Evolutionary conservation across 2,797 vertebrate species (phyloP).

Genomic region (Chelidonichthys spinosus): DNA sequence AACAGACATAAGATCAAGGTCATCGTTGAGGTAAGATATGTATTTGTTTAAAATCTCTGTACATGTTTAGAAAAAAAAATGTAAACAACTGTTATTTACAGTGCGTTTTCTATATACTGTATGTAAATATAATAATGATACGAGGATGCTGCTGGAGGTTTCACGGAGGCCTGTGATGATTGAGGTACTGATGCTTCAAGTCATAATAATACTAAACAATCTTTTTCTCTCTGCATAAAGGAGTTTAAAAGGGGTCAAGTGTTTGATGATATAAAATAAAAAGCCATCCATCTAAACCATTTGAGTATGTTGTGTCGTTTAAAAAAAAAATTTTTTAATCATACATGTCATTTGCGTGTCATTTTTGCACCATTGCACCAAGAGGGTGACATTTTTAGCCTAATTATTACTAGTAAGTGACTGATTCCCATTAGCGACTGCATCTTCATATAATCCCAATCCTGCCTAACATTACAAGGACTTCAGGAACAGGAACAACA

Average conservation of each 20-base stretch:
- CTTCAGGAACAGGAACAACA: background rate
- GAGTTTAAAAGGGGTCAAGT: too few species aligned
- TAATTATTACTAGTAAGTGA: background rate
- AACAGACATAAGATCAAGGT: background rate
- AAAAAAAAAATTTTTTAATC: too few species aligned
- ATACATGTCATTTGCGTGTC: too few species aligned
- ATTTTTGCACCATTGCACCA: too few species aligned
- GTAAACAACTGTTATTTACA: background rate
- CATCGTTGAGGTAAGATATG: background rate
- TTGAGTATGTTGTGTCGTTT: background rate
- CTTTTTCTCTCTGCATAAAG: too few species aligned
- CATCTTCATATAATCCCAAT: background rate
- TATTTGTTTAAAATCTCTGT: background rate
- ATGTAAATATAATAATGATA: background rate
- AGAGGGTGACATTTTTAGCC: too few species aligned
- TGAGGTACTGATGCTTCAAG: too few species aligned
- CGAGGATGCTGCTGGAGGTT: too few species aligned
- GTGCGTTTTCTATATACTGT: background rate
- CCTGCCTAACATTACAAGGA: background rate
- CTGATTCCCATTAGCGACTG: background rate
- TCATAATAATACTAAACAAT: too few species aligned
- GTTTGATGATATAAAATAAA: background rate
- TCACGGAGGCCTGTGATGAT: too few species aligned
- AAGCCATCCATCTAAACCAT: background rate
- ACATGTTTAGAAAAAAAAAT: background rate